Evolutionary conservation across 1,140 invertebrate genomes (phyloP).

Genomic region (Drosophila busckii): DNA sequence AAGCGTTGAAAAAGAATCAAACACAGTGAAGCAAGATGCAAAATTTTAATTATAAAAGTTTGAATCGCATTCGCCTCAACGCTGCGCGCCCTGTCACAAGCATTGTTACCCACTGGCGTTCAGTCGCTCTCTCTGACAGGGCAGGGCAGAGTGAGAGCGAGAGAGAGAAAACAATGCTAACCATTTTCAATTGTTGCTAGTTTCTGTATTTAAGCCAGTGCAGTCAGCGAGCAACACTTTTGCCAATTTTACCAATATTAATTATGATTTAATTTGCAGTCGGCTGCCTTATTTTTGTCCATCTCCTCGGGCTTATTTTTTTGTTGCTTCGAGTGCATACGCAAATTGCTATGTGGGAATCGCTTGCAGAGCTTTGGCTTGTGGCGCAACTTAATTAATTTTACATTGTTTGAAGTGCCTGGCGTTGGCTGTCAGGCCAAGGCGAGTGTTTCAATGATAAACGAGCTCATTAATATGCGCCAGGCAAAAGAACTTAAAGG

Average conservation of each 20-base stretch:
- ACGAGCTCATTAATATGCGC: slow-evolving; percentile 74
- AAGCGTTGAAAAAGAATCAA: slow-evolving; percentile 8
- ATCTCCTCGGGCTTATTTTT: slow-evolving; percentile 25
- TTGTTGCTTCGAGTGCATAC: slow-evolving; percentile 1
- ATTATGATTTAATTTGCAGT: slow-evolving; percentile 68
- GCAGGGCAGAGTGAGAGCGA: slow-evolving; percentile 1
- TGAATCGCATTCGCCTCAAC: slow-evolving; percentile 58
- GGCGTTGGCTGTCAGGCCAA: slow-evolving; percentile 54
- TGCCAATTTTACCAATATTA: slow-evolving; percentile 72
- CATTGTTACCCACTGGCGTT: slow-evolving; percentile 9
- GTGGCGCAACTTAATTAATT: slow-evolving; percentile 72
- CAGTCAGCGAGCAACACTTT: slow-evolving; percentile 24
- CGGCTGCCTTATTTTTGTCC: slow-evolving; percentile 18
- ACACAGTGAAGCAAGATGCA: slow-evolving; percentile 32
- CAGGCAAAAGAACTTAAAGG: slow-evolving; percentile 25
- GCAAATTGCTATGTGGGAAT: slow-evolving; percentile 9
- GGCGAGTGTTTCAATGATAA: slow-evolving; percentile 70
- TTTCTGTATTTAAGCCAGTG: slow-evolving; percentile 20
- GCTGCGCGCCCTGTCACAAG: slow-evolving; percentile 27
- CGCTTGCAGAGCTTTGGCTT: slow-evolving; percentile 33
- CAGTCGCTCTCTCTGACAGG: slow-evolving; percentile 4
- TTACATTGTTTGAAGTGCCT: slow-evolving; percentile 59
- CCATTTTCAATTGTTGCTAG: slow-evolving; percentile 46
- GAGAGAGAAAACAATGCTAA: slow-evolving; percentile 20
- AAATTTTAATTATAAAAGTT: slow-evolving; percentile 78